Percentiles rank a stretch among this genome's conserved stretches.
These are phyloP conservation scores for Noctua janthe DNA, from an alignment of 2,888 invertebrate species.

Conservation along the genomic window DNA sequence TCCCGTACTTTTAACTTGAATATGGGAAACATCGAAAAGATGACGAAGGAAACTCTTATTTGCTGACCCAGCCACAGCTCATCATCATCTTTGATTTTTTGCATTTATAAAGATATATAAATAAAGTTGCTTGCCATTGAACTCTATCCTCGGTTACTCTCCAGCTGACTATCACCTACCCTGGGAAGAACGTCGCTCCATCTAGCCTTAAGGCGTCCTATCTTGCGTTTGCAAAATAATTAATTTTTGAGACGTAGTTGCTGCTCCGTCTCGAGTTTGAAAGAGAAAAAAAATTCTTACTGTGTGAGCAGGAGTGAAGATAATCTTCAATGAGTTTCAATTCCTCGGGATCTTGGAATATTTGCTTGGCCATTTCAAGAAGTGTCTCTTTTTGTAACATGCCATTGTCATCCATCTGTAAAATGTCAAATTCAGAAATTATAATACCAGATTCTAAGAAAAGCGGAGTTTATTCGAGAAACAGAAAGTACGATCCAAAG, in stretches of 20 bases:
- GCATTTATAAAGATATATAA: not conserved
- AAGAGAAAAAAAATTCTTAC: constrained; percentile 68
- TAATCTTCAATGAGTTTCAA: constrained; percentile 78
- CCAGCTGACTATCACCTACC: not conserved
- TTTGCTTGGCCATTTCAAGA: constrained; percentile 78
- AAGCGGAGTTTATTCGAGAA: too few relatives aligned
- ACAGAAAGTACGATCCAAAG: not conserved
- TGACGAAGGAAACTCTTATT: not conserved
- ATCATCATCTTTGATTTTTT: not conserved
- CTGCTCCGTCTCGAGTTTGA: too few relatives aligned
- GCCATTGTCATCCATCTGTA: constrained; percentile 81
- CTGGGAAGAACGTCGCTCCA: not conserved
- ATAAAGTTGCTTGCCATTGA: not conserved
- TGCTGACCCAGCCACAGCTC: too few relatives aligned
- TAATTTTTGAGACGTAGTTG: not conserved
- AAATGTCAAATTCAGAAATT: constrained; percentile 19
- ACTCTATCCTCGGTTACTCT: not conserved
- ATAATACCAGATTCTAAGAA: not conserved
- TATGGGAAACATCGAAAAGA: not conserved
- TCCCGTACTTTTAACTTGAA: too few relatives aligned
- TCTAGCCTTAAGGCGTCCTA: not conserved
- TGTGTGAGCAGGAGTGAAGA: constrained; percentile 80
- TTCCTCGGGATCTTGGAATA: constrained; percentile 82
- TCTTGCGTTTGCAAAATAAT: not conserved
- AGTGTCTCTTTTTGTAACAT: constrained; percentile 79